Evolutionary conservation across 2,113 vertebrate genomes (phyloP), one percentile per base, ranked within the genome.

Genomic region (Gavia stellata): DNA sequence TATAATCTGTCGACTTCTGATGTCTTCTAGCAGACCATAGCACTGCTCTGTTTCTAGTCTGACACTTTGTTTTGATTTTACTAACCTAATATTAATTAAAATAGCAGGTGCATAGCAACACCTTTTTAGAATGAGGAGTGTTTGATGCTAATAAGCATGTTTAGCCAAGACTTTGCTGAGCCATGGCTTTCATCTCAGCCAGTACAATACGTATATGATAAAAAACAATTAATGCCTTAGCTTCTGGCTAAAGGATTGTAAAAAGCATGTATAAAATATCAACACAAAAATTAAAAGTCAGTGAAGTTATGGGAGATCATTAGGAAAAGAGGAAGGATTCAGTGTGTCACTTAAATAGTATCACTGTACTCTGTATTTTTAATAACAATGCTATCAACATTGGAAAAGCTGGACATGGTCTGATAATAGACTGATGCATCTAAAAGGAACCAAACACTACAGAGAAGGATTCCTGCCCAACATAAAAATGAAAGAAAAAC

Each of bases 31-130:
- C 53, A 96, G 90, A 67, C 85, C 78, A 59, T 13, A 90, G 53
- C 38, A 78, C 50, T 74, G 52, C 56, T 90, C 34, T 94, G 33
- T 88, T 96, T 95, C 61, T 84, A 82, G 87, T 87, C 84, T 90
- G 73, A 87, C 66, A 53, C n/a, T 85, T 90, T 77, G 58, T 84
- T 95, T 95, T 85, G 28, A 53, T 91, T 96, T 96, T 82, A 75
- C 77, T 93, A 96, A 90, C 44, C 36, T 68, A 85, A 72, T 68
- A 78, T 0, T 26, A 93, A 92, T 86, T 93, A 83, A 94, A 92
- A 93, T 81, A 86, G 79, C 85, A 88, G 90, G 90, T 96, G 88
- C 88, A 88, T 38, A 74, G 63, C 75, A 91, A 50, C 71, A 88
- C 45, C 72, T 83, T 77, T 91, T 88, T 81, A 81, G 67, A 91